Percentiles rank a stretch among this genome's conserved stretches.
These are phyloP conservation scores for Choloepus didactylus DNA, from an alignment of 2,797 vertebrate species.

Conservation along the genomic window DNA sequence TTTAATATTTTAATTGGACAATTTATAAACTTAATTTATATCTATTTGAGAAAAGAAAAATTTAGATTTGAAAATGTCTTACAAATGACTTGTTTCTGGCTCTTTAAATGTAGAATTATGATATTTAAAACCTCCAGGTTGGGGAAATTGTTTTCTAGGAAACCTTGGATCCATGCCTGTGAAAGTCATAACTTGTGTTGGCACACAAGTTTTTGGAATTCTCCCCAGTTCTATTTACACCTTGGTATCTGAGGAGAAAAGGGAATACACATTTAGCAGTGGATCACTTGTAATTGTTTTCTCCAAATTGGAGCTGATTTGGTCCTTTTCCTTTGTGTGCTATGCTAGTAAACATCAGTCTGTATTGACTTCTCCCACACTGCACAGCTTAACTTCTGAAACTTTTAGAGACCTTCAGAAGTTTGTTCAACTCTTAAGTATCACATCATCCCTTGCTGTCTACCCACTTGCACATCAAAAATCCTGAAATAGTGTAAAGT, in stretches of 20 bases:
- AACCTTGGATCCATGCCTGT: accelerated
- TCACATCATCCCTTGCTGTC: conserved; percentile 30
- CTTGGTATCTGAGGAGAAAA: accelerated
- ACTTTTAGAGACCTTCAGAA: background rate
- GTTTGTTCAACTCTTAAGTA: conserved; percentile 35
- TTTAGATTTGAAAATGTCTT: background rate
- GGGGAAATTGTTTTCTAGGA: accelerated
- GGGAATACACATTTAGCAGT: accelerated
- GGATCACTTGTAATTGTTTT: background rate
- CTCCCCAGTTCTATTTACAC: background rate
- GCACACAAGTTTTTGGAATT: background rate
- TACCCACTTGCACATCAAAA: conserved; percentile 66
- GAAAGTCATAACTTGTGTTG: accelerated
- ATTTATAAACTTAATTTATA: background rate
- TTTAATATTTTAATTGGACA: background rate
- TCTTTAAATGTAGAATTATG: background rate
- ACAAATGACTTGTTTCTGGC: background rate
- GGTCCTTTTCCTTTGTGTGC: accelerated
- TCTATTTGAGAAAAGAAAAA: conserved; percentile 34
- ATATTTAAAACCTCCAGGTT: background rate
- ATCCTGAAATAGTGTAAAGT: conserved; percentile 51
- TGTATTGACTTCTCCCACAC: accelerated
- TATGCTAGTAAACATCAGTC: accelerated
- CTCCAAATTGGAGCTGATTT: accelerated
- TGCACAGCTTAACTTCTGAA: background rate